Conservation (phyloP, 1,140 invertebrate species). For the Drosophila ficusphila region DNA sequence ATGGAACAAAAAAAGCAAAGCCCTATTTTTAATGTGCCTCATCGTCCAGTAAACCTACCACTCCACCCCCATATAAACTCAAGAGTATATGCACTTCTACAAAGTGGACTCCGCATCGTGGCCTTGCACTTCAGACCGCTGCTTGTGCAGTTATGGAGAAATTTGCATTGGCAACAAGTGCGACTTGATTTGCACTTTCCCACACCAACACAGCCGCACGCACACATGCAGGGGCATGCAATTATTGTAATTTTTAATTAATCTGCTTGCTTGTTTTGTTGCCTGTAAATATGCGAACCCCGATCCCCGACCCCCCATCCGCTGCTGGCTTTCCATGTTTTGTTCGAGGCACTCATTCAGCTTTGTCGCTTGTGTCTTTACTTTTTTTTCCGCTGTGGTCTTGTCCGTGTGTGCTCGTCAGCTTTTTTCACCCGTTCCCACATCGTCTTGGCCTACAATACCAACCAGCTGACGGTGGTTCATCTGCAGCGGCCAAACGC, state of each 20-base stretch:
- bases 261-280: constrained; percentile 67
- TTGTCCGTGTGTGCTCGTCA: constrained; percentile 61
- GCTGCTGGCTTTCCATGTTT: constrained; percentile 66
- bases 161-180: constrained; percentile 77
- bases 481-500: constrained; percentile 87
- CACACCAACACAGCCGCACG: constrained; percentile 61
- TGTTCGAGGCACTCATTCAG: constrained; percentile 68
- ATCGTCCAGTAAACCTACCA: too few species aligned
- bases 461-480: constrained; percentile 88
- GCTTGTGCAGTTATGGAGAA: constrained; percentile 64
- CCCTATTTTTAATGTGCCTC: too few species aligned
- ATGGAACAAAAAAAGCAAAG: too few species aligned
- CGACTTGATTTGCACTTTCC: constrained; percentile 65
- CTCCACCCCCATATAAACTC: not conserved
- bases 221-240: constrained; percentile 65
- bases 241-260: constrained; percentile 84
- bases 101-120: not conserved
- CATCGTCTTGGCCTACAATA: constrained; percentile 88
- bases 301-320: not conserved
- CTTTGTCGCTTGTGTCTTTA: constrained; percentile 65
- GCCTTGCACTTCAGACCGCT: constrained; percentile 16
- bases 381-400: constrained; percentile 21
- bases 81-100: constrained; percentile 5
- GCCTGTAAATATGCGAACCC: constrained; percentile 50
- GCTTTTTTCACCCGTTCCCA: constrained; percentile 88